Evolutionary conservation across 1,140 invertebrate species (phyloP).

Genomic region (Anagrus nilaparvatae): DNA sequence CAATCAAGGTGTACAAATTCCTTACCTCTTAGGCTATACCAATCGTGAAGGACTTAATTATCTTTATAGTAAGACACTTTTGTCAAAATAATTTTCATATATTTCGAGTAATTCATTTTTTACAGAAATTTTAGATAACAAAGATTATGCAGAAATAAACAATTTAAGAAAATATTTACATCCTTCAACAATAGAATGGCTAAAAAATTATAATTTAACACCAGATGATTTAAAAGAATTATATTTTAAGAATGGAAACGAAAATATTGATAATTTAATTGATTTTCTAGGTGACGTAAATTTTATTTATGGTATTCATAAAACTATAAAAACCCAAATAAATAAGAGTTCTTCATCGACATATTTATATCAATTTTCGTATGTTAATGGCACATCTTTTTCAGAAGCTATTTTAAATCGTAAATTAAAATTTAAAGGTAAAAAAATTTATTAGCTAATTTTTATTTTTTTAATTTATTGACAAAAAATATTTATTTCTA

Average conservation of each 20-base stretch:
- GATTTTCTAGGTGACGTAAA: background rate
- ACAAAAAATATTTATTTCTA: slow-evolving; percentile 3
- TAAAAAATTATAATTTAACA: slow-evolving; percentile 1
- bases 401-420: background rate
- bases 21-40: slow-evolving; percentile 8
- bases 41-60: slow-evolving; percentile 5
- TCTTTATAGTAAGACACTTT: background rate
- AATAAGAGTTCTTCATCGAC: slow-evolving; percentile 1
- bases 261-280: background rate
- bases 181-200: background rate
- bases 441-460: background rate
- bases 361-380: slow-evolving; percentile 7
- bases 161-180: slow-evolving; percentile 1
- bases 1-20: slow-evolving; percentile 3
- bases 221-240: background rate
- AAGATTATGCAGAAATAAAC: background rate
- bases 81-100: too few relatives aligned
- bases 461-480: background rate
- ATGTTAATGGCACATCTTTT: background rate
- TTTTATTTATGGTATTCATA: slow-evolving; percentile 2
- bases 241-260: slow-evolving; percentile 2
- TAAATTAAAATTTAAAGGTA: background rate
- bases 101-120: background rate
- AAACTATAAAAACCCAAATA: slow-evolving; percentile 1
- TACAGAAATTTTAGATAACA: background rate